Conservation (phyloP, 1,140 invertebrate genomes). For the Acyrthosiphon pisum region DNA sequence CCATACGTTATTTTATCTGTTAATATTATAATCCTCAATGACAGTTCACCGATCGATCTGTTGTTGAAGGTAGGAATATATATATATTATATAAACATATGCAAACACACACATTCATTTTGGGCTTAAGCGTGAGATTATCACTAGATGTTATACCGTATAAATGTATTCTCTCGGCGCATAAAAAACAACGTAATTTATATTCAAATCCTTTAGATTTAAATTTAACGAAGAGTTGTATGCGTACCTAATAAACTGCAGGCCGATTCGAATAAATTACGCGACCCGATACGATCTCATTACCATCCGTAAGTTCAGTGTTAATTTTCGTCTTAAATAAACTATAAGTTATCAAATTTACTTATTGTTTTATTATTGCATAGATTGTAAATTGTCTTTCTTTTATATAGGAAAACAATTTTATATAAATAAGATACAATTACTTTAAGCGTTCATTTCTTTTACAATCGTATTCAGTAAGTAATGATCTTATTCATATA, state of each 20-base stretch:
- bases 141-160: not conserved
- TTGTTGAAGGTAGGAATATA: not conserved
- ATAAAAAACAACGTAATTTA: slow-evolving; percentile 19
- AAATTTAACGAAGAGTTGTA: not conserved
- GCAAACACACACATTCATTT: not conserved
- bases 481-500: too few species aligned
- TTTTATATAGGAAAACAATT: not conserved
- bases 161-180: not conserved
- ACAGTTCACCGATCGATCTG: slow-evolving; percentile 11
- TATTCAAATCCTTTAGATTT: not conserved
- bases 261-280: not conserved
- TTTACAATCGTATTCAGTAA: not conserved
- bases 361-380: not conserved
- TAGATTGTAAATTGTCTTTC: not conserved
- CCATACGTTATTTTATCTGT: not conserved
- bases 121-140: not conserved
- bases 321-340: not conserved
- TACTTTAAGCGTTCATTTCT: not conserved
- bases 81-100: not conserved
- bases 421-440: too few species aligned
- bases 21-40: slow-evolving; percentile 37
- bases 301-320: not conserved
- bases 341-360: not conserved
- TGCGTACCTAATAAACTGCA: not conserved
- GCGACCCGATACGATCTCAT: not conserved